phyloP scores from a whole-genome alignment of 2,797 vertebrate species.

The Rallus crepitans region DNA sequence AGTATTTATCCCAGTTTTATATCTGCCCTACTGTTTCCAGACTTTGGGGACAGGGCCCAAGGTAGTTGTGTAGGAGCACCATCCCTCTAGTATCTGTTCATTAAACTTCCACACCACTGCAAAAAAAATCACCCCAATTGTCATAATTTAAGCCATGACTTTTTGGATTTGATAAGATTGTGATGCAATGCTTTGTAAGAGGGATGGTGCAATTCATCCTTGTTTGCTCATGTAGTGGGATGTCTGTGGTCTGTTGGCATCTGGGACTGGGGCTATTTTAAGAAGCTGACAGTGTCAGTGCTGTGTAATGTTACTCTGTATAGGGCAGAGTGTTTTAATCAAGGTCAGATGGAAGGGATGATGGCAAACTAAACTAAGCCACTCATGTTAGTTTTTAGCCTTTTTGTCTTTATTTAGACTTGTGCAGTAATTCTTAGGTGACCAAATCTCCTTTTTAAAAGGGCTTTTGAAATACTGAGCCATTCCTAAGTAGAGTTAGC shows the following conservation, averaged over 20 bases:
- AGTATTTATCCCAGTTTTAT: background rate
- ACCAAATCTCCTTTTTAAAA: background rate
- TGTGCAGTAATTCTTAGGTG: background rate
- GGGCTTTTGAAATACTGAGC: background rate
- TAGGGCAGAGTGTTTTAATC: conserved; percentile 27
- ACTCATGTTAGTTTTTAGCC: background rate
- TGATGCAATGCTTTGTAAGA: background rate
- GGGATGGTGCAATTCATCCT: background rate
- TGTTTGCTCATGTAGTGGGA: background rate
- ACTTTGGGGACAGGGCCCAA: background rate
- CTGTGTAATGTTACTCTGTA: conserved; percentile 31
- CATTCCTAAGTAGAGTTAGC: background rate
- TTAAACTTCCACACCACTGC: background rate
- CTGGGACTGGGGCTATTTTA: conserved; percentile 44
- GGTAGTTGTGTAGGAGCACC: background rate
- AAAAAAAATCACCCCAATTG: background rate
- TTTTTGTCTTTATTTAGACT: background rate
- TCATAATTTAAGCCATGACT: background rate
- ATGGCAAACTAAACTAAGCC: background rate
- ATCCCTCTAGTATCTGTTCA: background rate
- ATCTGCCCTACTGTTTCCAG: background rate
- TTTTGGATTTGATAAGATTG: background rate
- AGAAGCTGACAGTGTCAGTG: background rate
- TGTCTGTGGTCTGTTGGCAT: background rate
- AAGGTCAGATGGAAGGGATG: conserved; percentile 31